These are phyloP conservation scores for Halichoerus grypus DNA, from an alignment of 2,113 vertebrate genomes.

Conservation along the genomic window DNA sequence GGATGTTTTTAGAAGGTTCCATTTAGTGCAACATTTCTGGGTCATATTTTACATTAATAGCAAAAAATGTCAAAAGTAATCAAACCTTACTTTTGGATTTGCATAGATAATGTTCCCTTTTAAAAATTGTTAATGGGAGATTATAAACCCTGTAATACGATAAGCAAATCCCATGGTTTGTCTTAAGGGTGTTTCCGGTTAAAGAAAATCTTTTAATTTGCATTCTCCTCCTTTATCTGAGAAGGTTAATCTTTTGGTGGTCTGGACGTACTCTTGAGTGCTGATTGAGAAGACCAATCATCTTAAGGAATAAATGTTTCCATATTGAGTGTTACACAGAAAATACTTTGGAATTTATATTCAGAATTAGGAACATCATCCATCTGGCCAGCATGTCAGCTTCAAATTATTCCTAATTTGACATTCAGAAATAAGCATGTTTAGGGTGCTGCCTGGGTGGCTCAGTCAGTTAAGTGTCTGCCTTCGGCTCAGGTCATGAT, in stretches of 20 bases:
- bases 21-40: background rate
- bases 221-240: conserved; percentile 55
- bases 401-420: conserved; percentile 30
- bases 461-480: background rate
- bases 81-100: conserved; percentile 45
- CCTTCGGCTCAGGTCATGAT: background rate
- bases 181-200: conserved; percentile 36
- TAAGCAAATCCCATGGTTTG: background rate
- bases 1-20: background rate
- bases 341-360: conserved; percentile 45
- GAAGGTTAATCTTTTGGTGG: conserved; percentile 39
- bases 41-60: background rate
- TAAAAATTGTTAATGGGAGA: conserved; percentile 41
- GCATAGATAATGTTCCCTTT: conserved; percentile 19
- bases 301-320: conserved; percentile 64
- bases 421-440: conserved; percentile 27
- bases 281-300: conserved; percentile 61
- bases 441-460: background rate
- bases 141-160: background rate
- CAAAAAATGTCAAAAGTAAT: conserved; percentile 47
- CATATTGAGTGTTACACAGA: background rate
- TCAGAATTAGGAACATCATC: conserved; percentile 23
- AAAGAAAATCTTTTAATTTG: conserved; percentile 37
- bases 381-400: conserved; percentile 38
- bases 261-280: background rate